phyloP scores from a whole-genome alignment of 2,113 vertebrate genomes.

The Bothrops jararaca region DNA sequence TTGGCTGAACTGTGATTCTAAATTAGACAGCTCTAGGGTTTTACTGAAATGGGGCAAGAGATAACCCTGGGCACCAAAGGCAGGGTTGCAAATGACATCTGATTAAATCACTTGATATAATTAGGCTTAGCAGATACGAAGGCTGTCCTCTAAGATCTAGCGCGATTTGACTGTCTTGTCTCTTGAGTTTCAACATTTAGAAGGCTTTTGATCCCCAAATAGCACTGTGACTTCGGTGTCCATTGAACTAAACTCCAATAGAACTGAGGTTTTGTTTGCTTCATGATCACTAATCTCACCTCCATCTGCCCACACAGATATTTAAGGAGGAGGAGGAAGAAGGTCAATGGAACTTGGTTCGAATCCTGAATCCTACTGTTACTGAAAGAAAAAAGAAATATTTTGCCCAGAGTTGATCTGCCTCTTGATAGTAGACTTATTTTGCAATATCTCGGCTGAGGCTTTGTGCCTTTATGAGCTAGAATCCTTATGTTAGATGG shows the following conservation, averaged over 20 bases:
- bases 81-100: neutral
- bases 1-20: neutral
- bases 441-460: neutral
- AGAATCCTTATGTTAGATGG: neutral
- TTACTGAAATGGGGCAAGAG: neutral
- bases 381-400: neutral
- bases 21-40: neutral
- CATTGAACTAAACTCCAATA: neutral
- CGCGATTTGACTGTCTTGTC: neutral
- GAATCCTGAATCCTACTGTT: neutral
- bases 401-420: neutral
- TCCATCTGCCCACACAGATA: neutral
- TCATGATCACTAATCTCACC: neutral
- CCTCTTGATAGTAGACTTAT: slow-evolving; percentile 1
- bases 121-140: neutral
- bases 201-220: neutral
- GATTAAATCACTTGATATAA: neutral
- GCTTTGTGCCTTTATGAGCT: neutral
- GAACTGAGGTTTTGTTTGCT: neutral
- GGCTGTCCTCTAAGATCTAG: neutral
- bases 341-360: neutral
- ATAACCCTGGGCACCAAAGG: neutral
- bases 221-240: neutral
- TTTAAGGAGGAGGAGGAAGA: neutral
- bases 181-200: neutral